phyloP scores from a whole-genome alignment of 2,888 invertebrate species.

The Endomychus coccineus region DNA sequence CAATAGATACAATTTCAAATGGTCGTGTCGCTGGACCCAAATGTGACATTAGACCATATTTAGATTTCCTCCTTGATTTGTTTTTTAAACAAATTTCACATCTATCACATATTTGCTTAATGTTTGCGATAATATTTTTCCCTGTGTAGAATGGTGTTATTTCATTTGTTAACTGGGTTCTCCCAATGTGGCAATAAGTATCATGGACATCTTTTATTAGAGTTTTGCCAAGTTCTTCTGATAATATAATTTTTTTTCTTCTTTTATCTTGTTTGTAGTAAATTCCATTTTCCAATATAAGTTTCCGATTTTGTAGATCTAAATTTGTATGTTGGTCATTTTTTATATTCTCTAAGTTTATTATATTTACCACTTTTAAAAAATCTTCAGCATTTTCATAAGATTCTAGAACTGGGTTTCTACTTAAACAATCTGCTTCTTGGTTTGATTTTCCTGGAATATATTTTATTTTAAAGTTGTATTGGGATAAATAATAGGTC shows the following conservation, averaged over 20 bases:
- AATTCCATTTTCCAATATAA: conserved; percentile 11
- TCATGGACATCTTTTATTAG: conserved; percentile 14
- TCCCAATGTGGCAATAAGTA: conserved; percentile 11
- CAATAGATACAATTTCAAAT: conserved; percentile 28
- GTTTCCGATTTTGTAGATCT: conserved; percentile 9
- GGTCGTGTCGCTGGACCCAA: conserved; percentile 27
- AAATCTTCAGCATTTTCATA: conserved; percentile 14
- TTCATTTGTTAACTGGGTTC: conserved; percentile 4
- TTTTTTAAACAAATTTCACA: conserved; percentile 17
- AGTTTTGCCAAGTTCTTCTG: conserved; percentile 15
- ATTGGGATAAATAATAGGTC: conserved; percentile 15
- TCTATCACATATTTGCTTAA: conserved; percentile 3
- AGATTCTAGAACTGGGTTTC: conserved; percentile 20
- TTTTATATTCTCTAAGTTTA: conserved; percentile 11
- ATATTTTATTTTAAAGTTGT: conserved; percentile 15
- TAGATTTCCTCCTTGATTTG: conserved; percentile 24
- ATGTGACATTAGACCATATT: conserved; percentile 24
- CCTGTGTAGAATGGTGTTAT: conserved; percentile 4
- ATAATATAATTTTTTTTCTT: conserved; percentile 13
- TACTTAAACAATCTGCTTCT: conserved; percentile 20
- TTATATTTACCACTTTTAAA: conserved; percentile 13
- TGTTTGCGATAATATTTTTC: conserved; percentile 1
- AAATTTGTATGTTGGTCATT: conserved; percentile 16
- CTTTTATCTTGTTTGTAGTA: conserved; percentile 13
- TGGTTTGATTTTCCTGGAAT: conserved; percentile 18